Evolutionary conservation across 2,113 vertebrate genomes (phyloP).

Genomic region (Cichladusa arquata): DNA sequence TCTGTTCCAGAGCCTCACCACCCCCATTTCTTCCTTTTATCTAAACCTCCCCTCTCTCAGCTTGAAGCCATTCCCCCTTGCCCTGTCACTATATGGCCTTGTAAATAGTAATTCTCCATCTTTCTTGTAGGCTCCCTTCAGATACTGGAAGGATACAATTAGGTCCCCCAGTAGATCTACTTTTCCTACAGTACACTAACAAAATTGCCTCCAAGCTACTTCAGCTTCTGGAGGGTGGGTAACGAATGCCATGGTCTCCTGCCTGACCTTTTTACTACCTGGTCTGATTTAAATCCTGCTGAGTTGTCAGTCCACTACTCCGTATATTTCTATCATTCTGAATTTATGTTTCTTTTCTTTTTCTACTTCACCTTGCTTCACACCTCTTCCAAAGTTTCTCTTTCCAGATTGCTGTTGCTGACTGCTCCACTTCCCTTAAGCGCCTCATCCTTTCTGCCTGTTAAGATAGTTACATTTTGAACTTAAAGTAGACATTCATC

Average conservation of each 20-base stretch:
- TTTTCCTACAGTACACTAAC: neutral
- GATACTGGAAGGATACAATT: neutral
- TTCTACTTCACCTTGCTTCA: neutral
- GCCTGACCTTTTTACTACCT: neutral
- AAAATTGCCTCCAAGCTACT: neutral
- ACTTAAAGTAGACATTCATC: neutral
- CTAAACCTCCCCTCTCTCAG: neutral
- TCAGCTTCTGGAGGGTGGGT: rapidly evolving
- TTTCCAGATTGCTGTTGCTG: neutral
- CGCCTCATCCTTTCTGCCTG: neutral
- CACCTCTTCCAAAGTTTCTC: neutral
- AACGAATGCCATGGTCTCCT: neutral
- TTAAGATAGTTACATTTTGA: neutral
- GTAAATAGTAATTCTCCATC: neutral
- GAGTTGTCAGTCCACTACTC: neutral
- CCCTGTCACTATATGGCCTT: neutral
- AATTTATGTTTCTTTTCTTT: neutral
- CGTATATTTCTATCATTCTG: neutral
- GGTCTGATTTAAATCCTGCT: neutral
- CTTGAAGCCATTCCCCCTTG: neutral
- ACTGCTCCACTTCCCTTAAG: neutral
- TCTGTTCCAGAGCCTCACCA: neutral
- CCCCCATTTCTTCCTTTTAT: neutral
- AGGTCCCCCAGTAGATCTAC: neutral
- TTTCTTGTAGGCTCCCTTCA: neutral